phyloP scores from a whole-genome alignment of 2,888 invertebrate genomes.

The Eupithecia subumbrata region DNA sequence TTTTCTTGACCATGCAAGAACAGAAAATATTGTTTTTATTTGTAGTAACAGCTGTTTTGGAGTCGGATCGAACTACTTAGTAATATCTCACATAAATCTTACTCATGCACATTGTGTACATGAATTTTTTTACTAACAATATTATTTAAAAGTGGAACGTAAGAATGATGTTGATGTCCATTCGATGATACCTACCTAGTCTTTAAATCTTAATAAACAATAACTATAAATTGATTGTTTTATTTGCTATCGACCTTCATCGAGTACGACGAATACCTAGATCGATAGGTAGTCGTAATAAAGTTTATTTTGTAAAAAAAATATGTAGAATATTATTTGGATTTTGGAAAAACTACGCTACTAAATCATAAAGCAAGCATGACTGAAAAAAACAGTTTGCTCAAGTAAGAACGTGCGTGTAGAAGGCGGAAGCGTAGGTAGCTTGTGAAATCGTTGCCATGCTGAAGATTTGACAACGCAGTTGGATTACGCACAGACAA shows the following conservation, averaged over 20 bases:
- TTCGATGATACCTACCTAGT: neutral
- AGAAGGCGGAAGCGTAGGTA: too few species aligned
- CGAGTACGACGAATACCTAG: too few species aligned
- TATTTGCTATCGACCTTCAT: neutral
- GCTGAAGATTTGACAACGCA: too few species aligned
- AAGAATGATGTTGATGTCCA: neutral
- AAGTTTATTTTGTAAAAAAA: too few species aligned
- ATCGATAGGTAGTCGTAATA: neutral
- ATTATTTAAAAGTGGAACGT: neutral
- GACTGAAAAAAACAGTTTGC: too few species aligned
- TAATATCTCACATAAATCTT: neutral
- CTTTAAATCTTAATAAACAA: slow-evolving; percentile 8
- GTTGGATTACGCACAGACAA: too few species aligned
- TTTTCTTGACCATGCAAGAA: slow-evolving; percentile 6
- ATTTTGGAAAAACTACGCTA: too few species aligned
- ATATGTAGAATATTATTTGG: too few species aligned
- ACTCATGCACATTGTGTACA: neutral
- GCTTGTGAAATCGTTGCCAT: too few species aligned
- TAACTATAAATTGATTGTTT: neutral
- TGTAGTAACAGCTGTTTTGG: neutral
- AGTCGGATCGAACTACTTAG: neutral
- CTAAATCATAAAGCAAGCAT: too few species aligned
- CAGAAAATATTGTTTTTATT: neutral
- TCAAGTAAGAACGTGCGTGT: too few species aligned
- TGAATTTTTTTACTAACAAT: neutral